A percentile compares a stretch with the other conserved stretches of the same genome.
These are phyloP conservation scores for Gymnothorax reevesii DNA, from an alignment of 2,797 vertebrate species.

Conservation along the genomic window DNA sequence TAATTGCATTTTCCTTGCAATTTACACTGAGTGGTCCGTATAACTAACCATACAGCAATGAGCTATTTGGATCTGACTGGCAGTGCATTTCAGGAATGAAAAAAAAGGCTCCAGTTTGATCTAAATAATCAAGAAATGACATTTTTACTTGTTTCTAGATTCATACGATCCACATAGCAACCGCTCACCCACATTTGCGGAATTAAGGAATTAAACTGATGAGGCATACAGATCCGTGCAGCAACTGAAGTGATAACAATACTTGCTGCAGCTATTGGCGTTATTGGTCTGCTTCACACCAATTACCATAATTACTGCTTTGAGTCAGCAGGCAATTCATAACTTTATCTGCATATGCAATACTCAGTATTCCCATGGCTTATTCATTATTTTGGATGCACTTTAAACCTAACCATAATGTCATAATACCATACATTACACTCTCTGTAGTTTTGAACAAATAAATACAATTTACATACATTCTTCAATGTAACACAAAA, in stretches of 20 bases:
- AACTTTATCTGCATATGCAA: not conserved
- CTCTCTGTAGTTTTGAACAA: not conserved
- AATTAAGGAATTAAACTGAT: not conserved
- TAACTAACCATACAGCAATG: not conserved
- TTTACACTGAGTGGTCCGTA: not conserved
- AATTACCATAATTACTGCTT: not conserved
- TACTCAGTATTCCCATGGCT: not conserved
- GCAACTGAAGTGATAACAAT: not conserved
- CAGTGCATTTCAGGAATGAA: not conserved
- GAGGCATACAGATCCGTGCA: not conserved
- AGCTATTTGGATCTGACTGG: not conserved
- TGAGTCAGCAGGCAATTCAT: not conserved
- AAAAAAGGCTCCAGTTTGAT: not conserved
- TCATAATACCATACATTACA: conserved; percentile 4
- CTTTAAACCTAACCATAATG: conserved; percentile 1
- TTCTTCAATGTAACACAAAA: not conserved
- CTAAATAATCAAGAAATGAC: not conserved
- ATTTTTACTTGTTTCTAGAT: conserved; percentile 3
- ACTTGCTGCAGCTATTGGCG: not conserved
- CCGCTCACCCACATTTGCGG: not conserved
- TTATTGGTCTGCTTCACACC: too few relatives aligned
- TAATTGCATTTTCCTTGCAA: not conserved
- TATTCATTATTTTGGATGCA: not conserved
- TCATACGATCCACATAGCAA: not conserved
- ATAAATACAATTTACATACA: not conserved